These are phyloP conservation scores for Drosophila albomicans DNA, from an alignment of 1,140 invertebrate species.

Conservation along the genomic window DNA sequence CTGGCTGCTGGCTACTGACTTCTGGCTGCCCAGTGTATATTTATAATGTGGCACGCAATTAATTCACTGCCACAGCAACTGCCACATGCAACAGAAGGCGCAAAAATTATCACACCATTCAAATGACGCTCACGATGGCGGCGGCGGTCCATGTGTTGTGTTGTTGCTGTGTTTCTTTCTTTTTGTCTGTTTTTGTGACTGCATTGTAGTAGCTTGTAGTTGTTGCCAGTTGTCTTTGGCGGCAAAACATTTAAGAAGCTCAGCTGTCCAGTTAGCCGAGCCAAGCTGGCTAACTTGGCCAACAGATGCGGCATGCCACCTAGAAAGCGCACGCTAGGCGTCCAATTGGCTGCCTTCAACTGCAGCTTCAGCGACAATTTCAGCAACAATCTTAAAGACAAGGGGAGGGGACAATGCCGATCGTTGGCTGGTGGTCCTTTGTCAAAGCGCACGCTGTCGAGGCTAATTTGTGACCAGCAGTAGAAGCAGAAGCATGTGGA, in stretches of 20 bases:
- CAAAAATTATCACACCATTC: conserved; percentile 83
- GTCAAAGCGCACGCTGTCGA: conserved; percentile 66
- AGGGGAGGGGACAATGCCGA: conserved; percentile 59
- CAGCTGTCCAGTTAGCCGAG: conserved; percentile 59
- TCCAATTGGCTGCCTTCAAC: conserved; percentile 67
- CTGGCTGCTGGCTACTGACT: not conserved
- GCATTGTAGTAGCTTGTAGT: conserved; percentile 4
- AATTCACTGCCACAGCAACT: conserved; percentile 73
- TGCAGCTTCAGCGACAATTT: conserved; percentile 30
- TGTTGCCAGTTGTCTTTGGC: conserved; percentile 62
- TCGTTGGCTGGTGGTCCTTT: conserved; percentile 67
- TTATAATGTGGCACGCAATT: conserved; percentile 82
- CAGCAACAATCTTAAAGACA: conserved; percentile 22
- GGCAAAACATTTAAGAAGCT: conserved; percentile 81
- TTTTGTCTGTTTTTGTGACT: conserved; percentile 25
- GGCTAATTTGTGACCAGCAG: conserved; percentile 72
- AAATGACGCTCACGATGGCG: conserved; percentile 77
- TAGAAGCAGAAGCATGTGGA: conserved; percentile 12
- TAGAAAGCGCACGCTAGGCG: conserved; percentile 80
- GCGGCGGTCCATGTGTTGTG: not conserved
- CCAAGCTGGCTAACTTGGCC: conserved; percentile 27
- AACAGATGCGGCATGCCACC: conserved; percentile 70
- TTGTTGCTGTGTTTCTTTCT: conserved; percentile 22
- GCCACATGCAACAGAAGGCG: conserved; percentile 49
- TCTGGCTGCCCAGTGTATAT: conserved; percentile 43